Base-by-base conservation (phyloP, 2,888 invertebrate genomes). In the Agapostemon virescens region DNA sequence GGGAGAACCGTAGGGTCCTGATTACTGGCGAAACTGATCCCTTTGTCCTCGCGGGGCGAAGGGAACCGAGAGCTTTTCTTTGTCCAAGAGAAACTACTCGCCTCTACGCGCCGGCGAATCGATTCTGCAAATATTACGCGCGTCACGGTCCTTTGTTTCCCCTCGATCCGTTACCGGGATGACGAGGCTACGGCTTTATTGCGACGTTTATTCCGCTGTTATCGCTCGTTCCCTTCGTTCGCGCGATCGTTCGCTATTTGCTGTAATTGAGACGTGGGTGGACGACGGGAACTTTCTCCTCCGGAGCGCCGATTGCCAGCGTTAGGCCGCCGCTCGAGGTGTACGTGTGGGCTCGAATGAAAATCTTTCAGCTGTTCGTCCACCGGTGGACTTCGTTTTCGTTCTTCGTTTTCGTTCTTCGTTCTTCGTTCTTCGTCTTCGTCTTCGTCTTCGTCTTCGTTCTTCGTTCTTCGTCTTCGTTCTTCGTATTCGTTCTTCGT, bases 1-100 rank as follows among this genome's bases (percentile, higher is more conserved):
- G 68, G 79, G 73, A 7, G 58, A 78, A 74, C 64, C 71, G 77
- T 76, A 82, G 79, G 86, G 84, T 85, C 75, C 77, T 74, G 84
- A 78, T 81, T 71, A 74, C 77, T 38, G 23, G 40, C 75, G 74
- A 68, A 74, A 81, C 77, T 67, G 75, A 85, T 80, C 79, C 79
- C 82, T 84, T 87, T 85, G 79, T 83, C 81, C 78, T 81, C 72
- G 63, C 40, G 66, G 55, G 26, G 7, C 33, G 64, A 38, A 66
- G 68, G 58, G 75, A 33, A 20, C 45, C 45, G 75, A 69, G 36
- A 33, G 20, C 52, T 52, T 55, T 45, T 42, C 78, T 77, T 70
- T 64, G 67, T 52, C 74, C 49, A 0, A n/a, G 49, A 7, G 66
- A 70, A 73, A 66, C 58, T 69, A 7, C 49, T 26, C 52, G 55